Evolutionary conservation across 2,888 invertebrate species (phyloP), one percentile per base, ranked within the genome.

Genomic region (Proisotoma minuta): DNA sequence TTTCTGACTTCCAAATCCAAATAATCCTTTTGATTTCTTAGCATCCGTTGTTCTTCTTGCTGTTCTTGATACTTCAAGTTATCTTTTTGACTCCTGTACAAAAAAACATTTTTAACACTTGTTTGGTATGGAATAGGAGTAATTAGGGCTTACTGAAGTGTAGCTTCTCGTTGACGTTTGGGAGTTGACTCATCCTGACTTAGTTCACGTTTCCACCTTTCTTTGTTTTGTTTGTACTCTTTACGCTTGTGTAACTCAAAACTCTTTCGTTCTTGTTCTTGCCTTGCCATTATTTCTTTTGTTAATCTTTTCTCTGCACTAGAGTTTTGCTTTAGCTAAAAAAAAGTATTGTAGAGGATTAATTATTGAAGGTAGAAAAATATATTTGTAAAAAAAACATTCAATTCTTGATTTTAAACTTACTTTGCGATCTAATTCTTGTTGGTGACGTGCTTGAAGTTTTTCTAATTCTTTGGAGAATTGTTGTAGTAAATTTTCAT

Each of bases 211-310:
- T 97, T 98, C 88, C 95, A 93, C 74, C 93, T 82, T 77, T 98
- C 98, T 81, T 97, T 98, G 78, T 90, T 95, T 56, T 89, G 88
- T 75, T 82, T 83, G 82, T 98, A 98, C 80, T 98, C 96, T 79
- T 91, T 90, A 81, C 97, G 94, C 81, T 95, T 92, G 77, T 91
- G 91, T 73, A 88, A 82, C 77, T 91, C 90, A 78, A 94, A 92
- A 67, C 88, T 87, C 78, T 96, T 97, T 69, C 91, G 84, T 77
- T 98, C 97, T 72, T 87, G 86, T 72, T 96, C 94, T 77, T 98
- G 96, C 73, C 90, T 84, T 74, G 86, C 81, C 48, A 87, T 85
- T 75, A 97, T 94, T 77, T 95, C 93, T 79, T 96, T 97, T 66
- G 88, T 84, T 72, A 97, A 82, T 79, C 95, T 94, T 82, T 92